These are phyloP conservation scores for Scaptomyza flava DNA, from an alignment of 2,888 invertebrate genomes.

Conservation along the genomic window DNA sequence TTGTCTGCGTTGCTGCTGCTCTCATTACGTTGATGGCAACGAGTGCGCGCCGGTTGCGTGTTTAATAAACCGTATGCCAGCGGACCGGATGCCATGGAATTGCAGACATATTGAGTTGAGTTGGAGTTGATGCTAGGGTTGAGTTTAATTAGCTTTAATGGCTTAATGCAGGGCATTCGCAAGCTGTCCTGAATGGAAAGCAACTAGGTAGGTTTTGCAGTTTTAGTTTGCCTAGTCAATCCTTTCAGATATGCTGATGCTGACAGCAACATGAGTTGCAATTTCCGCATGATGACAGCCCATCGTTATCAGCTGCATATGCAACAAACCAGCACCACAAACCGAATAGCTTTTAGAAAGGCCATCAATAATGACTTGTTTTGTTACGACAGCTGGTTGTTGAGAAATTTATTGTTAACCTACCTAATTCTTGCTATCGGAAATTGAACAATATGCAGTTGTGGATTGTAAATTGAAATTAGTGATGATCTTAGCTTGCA, in stretches of 20 bases:
- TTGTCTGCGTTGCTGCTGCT: constrained; percentile 34
- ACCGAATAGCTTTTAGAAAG: not conserved
- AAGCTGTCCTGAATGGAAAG: constrained; percentile 11
- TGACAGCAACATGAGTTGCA: constrained; percentile 20
- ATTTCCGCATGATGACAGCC: constrained; percentile 16
- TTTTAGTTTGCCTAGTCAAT: constrained; percentile 11
- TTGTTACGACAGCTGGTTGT: too few species aligned
- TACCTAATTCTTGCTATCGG: not conserved
- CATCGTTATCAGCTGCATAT: constrained; percentile 5
- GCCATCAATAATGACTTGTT: not conserved
- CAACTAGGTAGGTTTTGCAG: constrained; percentile 9
- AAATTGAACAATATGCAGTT: not conserved
- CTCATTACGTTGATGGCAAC: constrained; percentile 59
- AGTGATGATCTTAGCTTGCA: not conserved
- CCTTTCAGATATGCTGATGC: constrained; percentile 3
- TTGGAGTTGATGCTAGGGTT: not conserved
- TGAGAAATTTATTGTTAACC: not conserved
- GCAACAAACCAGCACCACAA: not conserved
- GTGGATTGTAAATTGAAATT: not conserved
- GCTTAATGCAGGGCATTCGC: constrained; percentile 50
- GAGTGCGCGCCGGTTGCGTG: constrained; percentile 35
- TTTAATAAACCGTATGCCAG: constrained; percentile 56
- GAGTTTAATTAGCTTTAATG: constrained; percentile 73
- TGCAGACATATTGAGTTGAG: constrained; percentile 2
- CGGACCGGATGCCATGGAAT: constrained; percentile 23